Conservation (phyloP, 2,888 invertebrate species). For the Heliothis peltigera region DNA sequence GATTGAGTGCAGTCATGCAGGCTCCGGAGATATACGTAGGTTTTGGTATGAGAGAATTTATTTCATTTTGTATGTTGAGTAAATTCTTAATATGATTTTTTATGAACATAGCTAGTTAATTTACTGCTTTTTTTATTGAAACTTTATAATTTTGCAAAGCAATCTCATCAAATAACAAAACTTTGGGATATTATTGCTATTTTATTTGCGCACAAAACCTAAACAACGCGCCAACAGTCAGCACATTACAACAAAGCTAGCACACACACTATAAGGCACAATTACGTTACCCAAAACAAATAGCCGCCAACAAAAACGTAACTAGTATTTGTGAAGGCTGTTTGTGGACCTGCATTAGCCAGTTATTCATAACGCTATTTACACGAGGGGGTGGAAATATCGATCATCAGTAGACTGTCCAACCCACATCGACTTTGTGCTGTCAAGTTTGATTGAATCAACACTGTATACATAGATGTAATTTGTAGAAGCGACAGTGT, state of each 20-base stretch:
- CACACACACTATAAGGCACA: background rate
- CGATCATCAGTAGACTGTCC: constrained; percentile 83
- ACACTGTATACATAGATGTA: constrained; percentile 69
- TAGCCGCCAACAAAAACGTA: constrained; percentile 30
- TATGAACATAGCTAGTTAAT: no score
- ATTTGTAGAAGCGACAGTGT: constrained; percentile 65
- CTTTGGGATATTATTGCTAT: background rate
- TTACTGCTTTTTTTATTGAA: background rate
- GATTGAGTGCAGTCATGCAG: constrained; percentile 88
- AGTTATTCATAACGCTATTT: constrained; percentile 70
- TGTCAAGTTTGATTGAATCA: constrained; percentile 89
- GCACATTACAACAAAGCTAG: constrained; percentile 6
- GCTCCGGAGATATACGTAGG: constrained; percentile 70
- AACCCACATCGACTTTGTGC: constrained; percentile 88
- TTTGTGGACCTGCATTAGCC: constrained; percentile 65
- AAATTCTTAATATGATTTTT: no score
- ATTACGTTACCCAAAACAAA: constrained; percentile 27
- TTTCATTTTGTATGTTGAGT: no score
- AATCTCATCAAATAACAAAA: background rate
- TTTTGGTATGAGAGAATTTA: constrained; percentile 38
- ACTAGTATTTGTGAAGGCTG: constrained; percentile 50
- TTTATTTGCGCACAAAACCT: background rate
- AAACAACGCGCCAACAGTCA: background rate
- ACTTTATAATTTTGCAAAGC: background rate
- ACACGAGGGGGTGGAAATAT: constrained; percentile 79